phyloP scores from a whole-genome alignment of 2,797 vertebrate genomes.

The Botia kubotai region DNA sequence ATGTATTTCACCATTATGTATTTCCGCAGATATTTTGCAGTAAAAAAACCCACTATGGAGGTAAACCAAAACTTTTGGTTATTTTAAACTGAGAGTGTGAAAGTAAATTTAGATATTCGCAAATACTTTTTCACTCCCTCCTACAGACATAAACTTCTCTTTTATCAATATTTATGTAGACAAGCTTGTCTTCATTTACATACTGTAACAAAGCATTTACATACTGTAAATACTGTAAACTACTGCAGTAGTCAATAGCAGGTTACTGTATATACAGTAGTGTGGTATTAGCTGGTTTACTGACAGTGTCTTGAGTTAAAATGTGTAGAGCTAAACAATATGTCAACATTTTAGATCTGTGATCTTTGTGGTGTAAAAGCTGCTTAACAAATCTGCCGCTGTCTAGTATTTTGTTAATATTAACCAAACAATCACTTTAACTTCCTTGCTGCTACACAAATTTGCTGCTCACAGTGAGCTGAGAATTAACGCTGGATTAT shows the following conservation, averaged over 20 bases:
- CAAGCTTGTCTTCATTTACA: background rate
- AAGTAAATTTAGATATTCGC: background rate
- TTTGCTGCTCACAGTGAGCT: too few relatives aligned
- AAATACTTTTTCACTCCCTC: background rate
- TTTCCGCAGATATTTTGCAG: conserved; percentile 34
- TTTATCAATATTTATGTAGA: background rate
- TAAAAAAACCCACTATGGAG: background rate
- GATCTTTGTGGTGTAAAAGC: too few relatives aligned
- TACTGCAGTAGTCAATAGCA: too few relatives aligned
- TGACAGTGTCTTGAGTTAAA: too few relatives aligned
- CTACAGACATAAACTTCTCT: background rate
- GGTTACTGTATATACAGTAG: background rate
- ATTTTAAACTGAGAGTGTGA: background rate
- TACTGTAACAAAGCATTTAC: too few relatives aligned
- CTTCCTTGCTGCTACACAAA: too few relatives aligned
- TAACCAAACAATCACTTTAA: background rate
- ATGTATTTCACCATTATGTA: background rate
- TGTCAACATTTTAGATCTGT: too few relatives aligned
- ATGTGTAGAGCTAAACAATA: too few relatives aligned
- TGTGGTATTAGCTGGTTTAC: background rate
- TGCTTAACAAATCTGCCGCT: too few relatives aligned
- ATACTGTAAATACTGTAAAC: too few relatives aligned
- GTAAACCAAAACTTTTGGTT: background rate
- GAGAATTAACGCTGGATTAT: conserved; percentile 12
- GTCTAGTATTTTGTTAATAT: background rate